phyloP scores from a whole-genome alignment of 2,888 invertebrate species.

The Harpagoxenus sublaevis region DNA sequence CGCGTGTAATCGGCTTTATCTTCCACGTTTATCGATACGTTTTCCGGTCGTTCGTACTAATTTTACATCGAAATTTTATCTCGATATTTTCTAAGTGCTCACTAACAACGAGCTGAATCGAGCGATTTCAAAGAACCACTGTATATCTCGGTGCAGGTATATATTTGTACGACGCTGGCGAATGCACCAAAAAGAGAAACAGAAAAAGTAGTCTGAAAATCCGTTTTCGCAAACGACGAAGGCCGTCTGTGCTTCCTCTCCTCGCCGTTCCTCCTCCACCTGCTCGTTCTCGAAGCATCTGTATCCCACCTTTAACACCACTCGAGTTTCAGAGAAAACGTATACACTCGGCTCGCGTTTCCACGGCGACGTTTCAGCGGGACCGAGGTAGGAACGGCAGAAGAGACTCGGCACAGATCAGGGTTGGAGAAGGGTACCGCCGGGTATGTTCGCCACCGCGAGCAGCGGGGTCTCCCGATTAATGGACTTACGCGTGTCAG shows the following conservation, averaged over 20 bases:
- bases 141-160: slow-evolving; percentile 48
- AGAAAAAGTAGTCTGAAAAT: slow-evolving; percentile 52
- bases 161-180: slow-evolving; percentile 64
- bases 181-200: neutral
- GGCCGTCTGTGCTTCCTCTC: neutral
- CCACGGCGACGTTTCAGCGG: slow-evolving; percentile 56
- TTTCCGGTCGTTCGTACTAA: neutral
- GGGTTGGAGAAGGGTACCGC: slow-evolving; percentile 10
- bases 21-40: neutral
- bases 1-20: neutral
- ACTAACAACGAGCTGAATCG: neutral
- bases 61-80: slow-evolving; percentile 11
- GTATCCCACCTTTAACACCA: slow-evolving; percentile 36
- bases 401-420: neutral
- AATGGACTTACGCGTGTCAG: slow-evolving; percentile 69
- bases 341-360: slow-evolving; percentile 60
- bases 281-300: slow-evolving; percentile 17
- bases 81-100: slow-evolving; percentile 2
- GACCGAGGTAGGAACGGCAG: neutral
- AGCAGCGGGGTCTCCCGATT: slow-evolving; percentile 63
- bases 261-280: neutral
- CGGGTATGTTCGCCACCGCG: slow-evolving; percentile 35
- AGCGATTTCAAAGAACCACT: slow-evolving; percentile 47
- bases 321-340: slow-evolving; percentile 35
- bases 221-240: slow-evolving; percentile 56